Conservation (phyloP, 1,140 invertebrate species). For the Formica selysi region DNA sequence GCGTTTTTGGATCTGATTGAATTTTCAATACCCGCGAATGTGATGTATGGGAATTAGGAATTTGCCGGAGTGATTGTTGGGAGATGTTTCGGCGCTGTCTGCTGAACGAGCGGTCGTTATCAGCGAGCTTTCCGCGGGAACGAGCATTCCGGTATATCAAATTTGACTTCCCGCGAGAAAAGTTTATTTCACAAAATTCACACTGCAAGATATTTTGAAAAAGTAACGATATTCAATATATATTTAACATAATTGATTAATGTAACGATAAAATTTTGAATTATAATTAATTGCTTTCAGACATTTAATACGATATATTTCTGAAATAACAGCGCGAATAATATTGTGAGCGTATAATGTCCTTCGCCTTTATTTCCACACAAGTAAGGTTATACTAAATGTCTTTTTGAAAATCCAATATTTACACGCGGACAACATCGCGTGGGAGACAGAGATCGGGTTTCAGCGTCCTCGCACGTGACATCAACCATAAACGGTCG, state of each 20-base stretch:
- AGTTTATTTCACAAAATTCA: slow-evolving; percentile 30
- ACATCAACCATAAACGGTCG: slow-evolving; percentile 78
- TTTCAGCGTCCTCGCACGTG: slow-evolving; percentile 75
- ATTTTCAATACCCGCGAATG: slow-evolving; percentile 55
- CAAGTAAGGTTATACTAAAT: slow-evolving; percentile 5
- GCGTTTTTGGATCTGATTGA: slow-evolving; percentile 58
- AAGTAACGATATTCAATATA: neutral
- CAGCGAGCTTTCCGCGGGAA: slow-evolving; percentile 45
- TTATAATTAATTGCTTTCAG: neutral
- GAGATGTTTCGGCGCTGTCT: slow-evolving; percentile 39
- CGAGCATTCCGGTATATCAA: slow-evolving; percentile 32
- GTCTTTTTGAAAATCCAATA: slow-evolving; percentile 48
- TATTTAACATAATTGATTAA: neutral
- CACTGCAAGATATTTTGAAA: neutral
- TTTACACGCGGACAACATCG: slow-evolving; percentile 4
- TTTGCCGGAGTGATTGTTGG: slow-evolving; percentile 56
- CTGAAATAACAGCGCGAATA: neutral
- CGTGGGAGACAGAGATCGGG: neutral
- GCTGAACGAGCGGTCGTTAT: slow-evolving; percentile 45
- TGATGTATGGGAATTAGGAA: slow-evolving; percentile 62
- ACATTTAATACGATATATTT: neutral
- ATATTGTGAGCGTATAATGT: neutral
- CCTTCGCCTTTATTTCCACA: neutral
- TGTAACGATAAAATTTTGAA: neutral
- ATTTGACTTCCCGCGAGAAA: slow-evolving; percentile 20